A percentile compares a stretch with the other conserved stretches of the same genome.
phyloP scores from a whole-genome alignment of 2,888 invertebrate genomes.

The Maniola hyperantus region DNA sequence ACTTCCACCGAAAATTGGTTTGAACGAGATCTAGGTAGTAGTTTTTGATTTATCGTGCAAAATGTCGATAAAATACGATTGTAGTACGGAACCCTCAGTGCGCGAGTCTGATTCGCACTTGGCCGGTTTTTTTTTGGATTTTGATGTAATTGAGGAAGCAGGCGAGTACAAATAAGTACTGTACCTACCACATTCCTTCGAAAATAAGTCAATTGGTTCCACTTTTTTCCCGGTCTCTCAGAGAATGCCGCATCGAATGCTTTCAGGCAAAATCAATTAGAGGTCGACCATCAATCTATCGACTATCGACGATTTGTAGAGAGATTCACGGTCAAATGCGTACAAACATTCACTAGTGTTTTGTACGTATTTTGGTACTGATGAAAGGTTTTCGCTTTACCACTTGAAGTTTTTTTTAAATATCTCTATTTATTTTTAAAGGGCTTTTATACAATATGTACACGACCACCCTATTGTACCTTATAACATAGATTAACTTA shows the following conservation, averaged over 20 bases:
- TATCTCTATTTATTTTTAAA: no score
- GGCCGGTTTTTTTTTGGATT: no score
- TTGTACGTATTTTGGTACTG: neutral
- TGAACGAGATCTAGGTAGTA: no score
- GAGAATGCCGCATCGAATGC: constrained; percentile 26
- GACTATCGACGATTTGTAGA: constrained; percentile 18
- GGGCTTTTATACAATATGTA: no score
- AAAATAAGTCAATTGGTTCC: constrained; percentile 12
- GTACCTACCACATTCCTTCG: constrained; percentile 2
- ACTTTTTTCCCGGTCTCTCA: neutral
- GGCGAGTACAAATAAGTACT: neutral
- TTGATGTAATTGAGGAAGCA: neutral
- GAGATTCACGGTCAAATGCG: neutral
- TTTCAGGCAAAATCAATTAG: constrained; percentile 19
- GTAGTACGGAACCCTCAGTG: no score
- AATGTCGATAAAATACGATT: no score
- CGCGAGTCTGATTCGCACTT: no score
- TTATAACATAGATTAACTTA: no score
- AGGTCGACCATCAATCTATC: constrained; percentile 17
- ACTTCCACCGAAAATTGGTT: no score
- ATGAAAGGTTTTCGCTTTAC: neutral
- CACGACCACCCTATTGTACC: no score
- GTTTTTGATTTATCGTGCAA: no score
- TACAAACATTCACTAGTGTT: neutral
- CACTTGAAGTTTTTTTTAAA: neutral